phyloP scores from a whole-genome alignment of 2,888 invertebrate species.

The Gortyna flavago region DNA sequence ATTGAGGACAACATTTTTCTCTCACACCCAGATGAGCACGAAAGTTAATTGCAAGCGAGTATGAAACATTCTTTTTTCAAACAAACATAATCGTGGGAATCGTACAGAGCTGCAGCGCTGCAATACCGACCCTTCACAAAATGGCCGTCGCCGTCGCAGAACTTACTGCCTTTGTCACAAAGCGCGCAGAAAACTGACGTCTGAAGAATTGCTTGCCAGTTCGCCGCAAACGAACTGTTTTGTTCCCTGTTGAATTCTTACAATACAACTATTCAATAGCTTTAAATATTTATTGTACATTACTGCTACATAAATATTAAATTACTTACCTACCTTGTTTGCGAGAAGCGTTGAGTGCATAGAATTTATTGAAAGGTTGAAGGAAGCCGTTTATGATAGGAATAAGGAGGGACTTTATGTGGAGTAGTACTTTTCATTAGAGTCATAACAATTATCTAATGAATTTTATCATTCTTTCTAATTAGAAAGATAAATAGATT shows the following conservation, averaged over 20 bases:
- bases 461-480: not conserved
- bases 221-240: slow-evolving; percentile 60
- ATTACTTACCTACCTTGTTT: slow-evolving; percentile 1
- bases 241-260: slow-evolving; percentile 63
- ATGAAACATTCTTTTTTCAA: slow-evolving; percentile 48
- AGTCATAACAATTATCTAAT: not conserved
- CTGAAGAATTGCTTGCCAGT: slow-evolving; percentile 70
- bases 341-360: slow-evolving; percentile 3
- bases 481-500: not conserved
- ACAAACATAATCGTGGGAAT: slow-evolving; percentile 55
- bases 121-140: slow-evolving; percentile 54
- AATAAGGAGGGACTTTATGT: not conserved
- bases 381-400: not conserved
- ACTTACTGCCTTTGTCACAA: slow-evolving; percentile 72
- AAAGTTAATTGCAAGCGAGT: slow-evolving; percentile 53
- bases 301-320: slow-evolving; percentile 35
- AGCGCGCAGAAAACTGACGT: slow-evolving; percentile 67
- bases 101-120: slow-evolving; percentile 42
- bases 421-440: not conserved
- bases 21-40: slow-evolving; percentile 40
- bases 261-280: slow-evolving; percentile 49
- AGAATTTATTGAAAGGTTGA: slow-evolving; percentile 8
- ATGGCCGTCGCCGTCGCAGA: slow-evolving; percentile 61
- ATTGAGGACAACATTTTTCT: slow-evolving; percentile 33
- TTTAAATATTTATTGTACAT: slow-evolving; percentile 51